These are phyloP conservation scores for Linnaemya tessellans DNA, from an alignment of 2,888 invertebrate genomes.

Conservation along the genomic window DNA sequence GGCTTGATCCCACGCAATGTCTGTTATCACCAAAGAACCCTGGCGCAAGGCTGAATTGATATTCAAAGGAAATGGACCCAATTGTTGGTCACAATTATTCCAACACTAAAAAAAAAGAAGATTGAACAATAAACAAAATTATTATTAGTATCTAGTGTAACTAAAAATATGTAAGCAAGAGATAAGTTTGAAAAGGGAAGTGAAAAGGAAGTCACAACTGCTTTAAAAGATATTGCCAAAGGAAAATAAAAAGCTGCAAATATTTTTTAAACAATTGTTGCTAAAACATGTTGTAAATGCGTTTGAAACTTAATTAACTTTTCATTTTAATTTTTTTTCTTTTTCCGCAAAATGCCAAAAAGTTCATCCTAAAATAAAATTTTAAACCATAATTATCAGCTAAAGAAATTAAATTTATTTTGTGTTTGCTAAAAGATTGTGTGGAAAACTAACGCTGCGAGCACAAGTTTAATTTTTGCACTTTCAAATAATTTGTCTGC, in stretches of 20 bases:
- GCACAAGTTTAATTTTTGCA: slow-evolving; percentile 21
- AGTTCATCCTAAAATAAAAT: neutral
- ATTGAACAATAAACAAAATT: slow-evolving; percentile 3
- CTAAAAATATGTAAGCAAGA: neutral
- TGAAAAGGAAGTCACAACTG: slow-evolving; percentile 22
- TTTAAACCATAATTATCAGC: slow-evolving; percentile 34
- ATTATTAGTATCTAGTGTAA: slow-evolving; percentile 6
- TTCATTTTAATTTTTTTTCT: neutral
- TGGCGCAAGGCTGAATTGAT: slow-evolving; percentile 78
- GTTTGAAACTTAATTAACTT: slow-evolving; percentile 8
- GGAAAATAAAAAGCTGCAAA: neutral
- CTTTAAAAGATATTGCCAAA: slow-evolving; percentile 8
- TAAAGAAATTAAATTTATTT: slow-evolving; percentile 33
- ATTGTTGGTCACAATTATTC: slow-evolving; percentile 79
- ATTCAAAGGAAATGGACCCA: slow-evolving; percentile 78
- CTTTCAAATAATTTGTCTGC: slow-evolving; percentile 46
- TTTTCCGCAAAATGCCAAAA: neutral
- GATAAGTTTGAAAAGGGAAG: neutral
- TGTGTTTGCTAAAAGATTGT: neutral
- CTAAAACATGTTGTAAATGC: neutral
- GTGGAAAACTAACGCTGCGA: slow-evolving; percentile 18
- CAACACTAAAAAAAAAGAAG: slow-evolving; percentile 77
- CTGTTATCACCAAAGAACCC: slow-evolving; percentile 78
- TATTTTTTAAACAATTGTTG: neutral
- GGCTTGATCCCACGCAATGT: slow-evolving; percentile 79